These are phyloP conservation scores for Sinocyclocheilus grahami DNA, from an alignment of 2,113 vertebrate species.

Conservation along the genomic window DNA sequence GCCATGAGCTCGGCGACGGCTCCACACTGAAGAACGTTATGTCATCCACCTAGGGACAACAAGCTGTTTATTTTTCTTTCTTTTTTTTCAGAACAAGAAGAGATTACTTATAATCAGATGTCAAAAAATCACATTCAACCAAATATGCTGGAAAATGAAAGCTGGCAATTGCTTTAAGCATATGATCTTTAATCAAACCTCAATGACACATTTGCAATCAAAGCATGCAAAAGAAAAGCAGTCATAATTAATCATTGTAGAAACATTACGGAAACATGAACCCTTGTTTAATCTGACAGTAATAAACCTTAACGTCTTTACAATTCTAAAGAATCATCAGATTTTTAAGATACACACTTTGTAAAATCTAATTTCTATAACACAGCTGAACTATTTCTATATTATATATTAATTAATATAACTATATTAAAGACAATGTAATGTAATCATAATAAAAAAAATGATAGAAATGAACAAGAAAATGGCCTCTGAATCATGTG, in stretches of 20 bases:
- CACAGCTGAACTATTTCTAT: neutral
- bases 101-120: neutral
- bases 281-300: neutral
- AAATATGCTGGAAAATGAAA: neutral
- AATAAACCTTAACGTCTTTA: neutral
- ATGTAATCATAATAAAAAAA: neutral
- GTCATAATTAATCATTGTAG: neutral
- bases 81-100: neutral
- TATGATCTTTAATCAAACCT: slow-evolving; percentile 1
- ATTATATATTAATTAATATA: no score
- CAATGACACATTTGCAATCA: slow-evolving; percentile 22
- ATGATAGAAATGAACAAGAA: neutral
- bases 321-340: neutral
- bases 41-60: slow-evolving; percentile 31
- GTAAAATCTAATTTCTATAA: neutral
- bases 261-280: neutral
- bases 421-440: neutral
- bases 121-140: neutral
- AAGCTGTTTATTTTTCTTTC: slow-evolving; percentile 21
- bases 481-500: neutral
- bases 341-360: neutral
- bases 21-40: slow-evolving; percentile 30
- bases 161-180: neutral
- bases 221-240: neutral
- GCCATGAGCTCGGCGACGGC: slow-evolving; percentile 48